These are phyloP conservation scores for Paramisgurnus dabryanus DNA, from an alignment of 2,113 vertebrate genomes.

Conservation along the genomic window DNA sequence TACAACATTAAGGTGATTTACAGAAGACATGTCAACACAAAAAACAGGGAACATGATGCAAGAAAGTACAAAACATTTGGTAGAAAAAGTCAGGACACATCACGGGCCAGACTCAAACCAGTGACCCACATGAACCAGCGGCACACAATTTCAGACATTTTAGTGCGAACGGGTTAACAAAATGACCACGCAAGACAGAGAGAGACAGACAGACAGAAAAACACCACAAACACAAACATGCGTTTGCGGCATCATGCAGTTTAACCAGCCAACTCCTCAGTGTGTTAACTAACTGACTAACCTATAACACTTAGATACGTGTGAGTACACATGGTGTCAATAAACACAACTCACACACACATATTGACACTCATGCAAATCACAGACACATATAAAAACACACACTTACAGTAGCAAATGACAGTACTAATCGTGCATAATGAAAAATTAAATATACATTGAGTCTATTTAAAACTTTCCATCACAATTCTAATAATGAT, in stretches of 20 bases:
- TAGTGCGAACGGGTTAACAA: background rate
- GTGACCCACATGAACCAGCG: background rate
- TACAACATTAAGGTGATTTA: background rate
- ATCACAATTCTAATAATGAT: too few species aligned
- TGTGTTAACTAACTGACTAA: background rate
- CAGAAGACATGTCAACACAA: slow-evolving; percentile 38
- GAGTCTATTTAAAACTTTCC: too few species aligned
- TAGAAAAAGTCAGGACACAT: background rate
- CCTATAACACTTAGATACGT: background rate
- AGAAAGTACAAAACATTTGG: slow-evolving; percentile 23
- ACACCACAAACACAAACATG: slow-evolving; percentile 55
- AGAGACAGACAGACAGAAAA: background rate
- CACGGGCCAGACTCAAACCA: background rate
- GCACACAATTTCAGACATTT: background rate
- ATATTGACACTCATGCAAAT: background rate
- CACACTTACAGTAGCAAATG: slow-evolving; percentile 7
- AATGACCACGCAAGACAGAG: background rate
- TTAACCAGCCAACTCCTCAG: slow-evolving; percentile 58
- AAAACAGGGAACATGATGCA: slow-evolving; percentile 20
- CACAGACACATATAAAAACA: background rate
- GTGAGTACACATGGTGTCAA: background rate
- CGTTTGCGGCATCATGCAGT: slow-evolving; percentile 63
- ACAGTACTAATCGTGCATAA: background rate
- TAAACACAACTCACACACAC: background rate
- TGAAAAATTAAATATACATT: background rate